Evolutionary conservation across 2,113 vertebrate genomes (phyloP), one percentile per base, ranked within the genome.

Genomic region (Pterocles burchelli): DNA sequence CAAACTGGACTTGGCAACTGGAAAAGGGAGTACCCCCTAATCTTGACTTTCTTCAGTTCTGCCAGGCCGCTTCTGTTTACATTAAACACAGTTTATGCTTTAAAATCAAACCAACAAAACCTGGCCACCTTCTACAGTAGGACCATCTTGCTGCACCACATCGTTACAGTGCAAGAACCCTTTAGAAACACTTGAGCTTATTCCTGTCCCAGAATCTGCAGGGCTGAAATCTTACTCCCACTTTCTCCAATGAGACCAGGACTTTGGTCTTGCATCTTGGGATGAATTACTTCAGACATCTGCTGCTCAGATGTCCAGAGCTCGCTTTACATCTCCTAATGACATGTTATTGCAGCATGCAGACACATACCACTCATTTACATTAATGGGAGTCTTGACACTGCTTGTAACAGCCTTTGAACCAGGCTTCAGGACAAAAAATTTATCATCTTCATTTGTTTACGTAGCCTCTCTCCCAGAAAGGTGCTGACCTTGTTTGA

Each of bases 1-100:
- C 61, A 87, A 92, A 91, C 57, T 65, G 76, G 83, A 84, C 15
- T 22, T 78, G 68, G 93, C 91, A 95, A 90, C 34, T 86, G 68
- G 57, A 90, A 91, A 90, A 95, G 81, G 43, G 45, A 90, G 31
- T 33, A 80, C 43, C 18, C 14, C 43, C 62, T 57, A 66, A 33
- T 7, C 7, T 48, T 81, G 38, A 86, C 76, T 86, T 92, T 81
- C 52, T 89, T 81, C 48, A 63, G 38, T 41, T 52, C 70, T 68
- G 52, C 65, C 73, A 78, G 18, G 29, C 29, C 87, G 45, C 43
- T 89, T 90, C 63, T 77, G 51, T 74, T 93, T 59, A 46, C 11
- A n/a, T 28, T 25, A 72, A 89, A 67, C 29, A 61, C 6, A 79
- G 29, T 29, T 86, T 71, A 66, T 18, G 55, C n/a, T 63, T 93